phyloP scores from a whole-genome alignment of 2,888 invertebrate genomes.

The Yponomeuta plumbellus region DNA sequence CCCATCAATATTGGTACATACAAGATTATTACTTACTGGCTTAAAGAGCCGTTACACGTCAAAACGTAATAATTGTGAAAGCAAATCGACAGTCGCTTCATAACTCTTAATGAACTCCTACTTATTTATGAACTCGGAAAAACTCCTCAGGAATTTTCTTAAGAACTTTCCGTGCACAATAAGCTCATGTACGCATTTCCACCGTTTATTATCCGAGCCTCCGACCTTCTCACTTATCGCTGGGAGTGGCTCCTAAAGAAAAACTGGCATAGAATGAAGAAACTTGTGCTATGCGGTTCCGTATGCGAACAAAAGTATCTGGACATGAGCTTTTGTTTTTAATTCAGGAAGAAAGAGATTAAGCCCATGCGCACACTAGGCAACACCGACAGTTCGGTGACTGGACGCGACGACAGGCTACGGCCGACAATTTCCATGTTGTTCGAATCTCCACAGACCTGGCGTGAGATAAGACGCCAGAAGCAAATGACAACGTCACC shows the following conservation, averaged over 20 bases:
- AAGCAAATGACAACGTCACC: no score
- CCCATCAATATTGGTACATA: no score
- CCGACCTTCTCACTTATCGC: slow-evolving; percentile 40
- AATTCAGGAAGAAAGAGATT: no score
- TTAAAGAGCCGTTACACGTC: neutral
- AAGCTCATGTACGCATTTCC: slow-evolving; percentile 54
- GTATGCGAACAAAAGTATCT: neutral
- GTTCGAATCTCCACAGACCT: no score
- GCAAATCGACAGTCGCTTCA: neutral
- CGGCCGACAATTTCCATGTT: no score
- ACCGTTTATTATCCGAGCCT: slow-evolving; percentile 67
- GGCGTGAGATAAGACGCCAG: no score
- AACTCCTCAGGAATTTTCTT: slow-evolving; percentile 52
- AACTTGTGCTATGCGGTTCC: neutral
- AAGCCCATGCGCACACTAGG: no score
- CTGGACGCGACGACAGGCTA: no score
- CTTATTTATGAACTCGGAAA: slow-evolving; percentile 44
- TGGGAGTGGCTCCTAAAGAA: neutral
- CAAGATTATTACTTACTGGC: neutral
- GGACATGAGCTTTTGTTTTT: no score
- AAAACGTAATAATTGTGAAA: neutral
- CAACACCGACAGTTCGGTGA: no score
- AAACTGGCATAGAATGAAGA: neutral
- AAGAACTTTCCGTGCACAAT: slow-evolving; percentile 49
- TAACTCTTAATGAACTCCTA: slow-evolving; percentile 23